Percentiles rank a stretch among this genome's conserved stretches.
phyloP scores from a whole-genome alignment of 2,888 invertebrate species.

The Drosophila cracens region DNA sequence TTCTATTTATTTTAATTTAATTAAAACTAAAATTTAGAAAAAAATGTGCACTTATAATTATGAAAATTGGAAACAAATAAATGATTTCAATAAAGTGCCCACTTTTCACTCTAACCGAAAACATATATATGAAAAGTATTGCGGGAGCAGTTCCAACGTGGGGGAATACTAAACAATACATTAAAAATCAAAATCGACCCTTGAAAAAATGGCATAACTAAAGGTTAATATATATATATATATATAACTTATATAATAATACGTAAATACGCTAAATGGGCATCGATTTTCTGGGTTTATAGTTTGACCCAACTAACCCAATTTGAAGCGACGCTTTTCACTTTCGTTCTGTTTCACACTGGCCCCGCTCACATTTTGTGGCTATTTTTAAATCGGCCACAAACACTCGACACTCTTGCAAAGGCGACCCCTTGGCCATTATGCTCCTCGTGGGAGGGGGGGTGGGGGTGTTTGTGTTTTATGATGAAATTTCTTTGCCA shows the following conservation, averaged over 20 bases:
- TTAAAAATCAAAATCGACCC: not conserved
- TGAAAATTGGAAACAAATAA: too few relatives aligned
- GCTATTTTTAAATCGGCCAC: conserved; percentile 27
- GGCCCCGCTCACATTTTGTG: conserved; percentile 1
- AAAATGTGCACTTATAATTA: too few relatives aligned
- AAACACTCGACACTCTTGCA: not conserved
- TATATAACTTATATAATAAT: conserved; percentile 8
- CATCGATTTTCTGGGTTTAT: conserved; percentile 44
- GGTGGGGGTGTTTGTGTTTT: not conserved
- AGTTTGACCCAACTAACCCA: conserved; percentile 56
- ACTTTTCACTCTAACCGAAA: too few relatives aligned
- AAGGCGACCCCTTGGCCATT: not conserved
- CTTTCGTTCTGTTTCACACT: conserved; percentile 24
- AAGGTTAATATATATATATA: not conserved
- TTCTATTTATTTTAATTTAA: not conserved
- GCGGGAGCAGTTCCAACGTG: not conserved
- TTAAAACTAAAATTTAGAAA: too few relatives aligned
- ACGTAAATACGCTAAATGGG: conserved; percentile 14
- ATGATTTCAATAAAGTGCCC: too few relatives aligned
- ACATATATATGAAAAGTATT: too few relatives aligned
- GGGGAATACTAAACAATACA: not conserved
- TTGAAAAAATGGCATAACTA: not conserved
- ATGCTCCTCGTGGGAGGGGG: not conserved
- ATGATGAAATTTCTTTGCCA: conserved; percentile 53
- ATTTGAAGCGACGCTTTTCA: conserved; percentile 45